A percentile compares a stretch with the other conserved stretches of the same genome.
Conservation (phyloP, 2,113 vertebrate species). For the Elaphurus davidianus region DNA sequence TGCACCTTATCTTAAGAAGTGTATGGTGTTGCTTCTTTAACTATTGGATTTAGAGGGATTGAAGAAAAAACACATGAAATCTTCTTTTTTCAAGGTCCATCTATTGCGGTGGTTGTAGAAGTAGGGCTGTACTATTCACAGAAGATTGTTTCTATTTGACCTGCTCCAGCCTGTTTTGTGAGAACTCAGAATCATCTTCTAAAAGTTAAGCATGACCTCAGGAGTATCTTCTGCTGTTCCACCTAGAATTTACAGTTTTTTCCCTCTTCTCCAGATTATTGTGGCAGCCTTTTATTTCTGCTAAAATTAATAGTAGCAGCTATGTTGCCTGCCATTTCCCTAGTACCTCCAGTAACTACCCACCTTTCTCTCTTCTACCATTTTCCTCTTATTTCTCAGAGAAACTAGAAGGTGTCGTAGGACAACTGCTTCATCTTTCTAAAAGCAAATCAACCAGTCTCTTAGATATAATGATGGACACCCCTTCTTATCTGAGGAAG, state of each 20-base stretch:
- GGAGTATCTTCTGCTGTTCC: neutral
- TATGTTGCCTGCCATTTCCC: neutral
- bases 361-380: neutral
- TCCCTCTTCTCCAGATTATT: neutral
- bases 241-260: neutral
- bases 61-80: neutral
- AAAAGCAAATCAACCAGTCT: neutral
- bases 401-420: neutral
- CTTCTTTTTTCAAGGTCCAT: neutral
- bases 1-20: neutral
- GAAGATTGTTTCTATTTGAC: neutral
- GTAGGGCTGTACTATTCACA: neutral
- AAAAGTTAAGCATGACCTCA: neutral
- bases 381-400: neutral
- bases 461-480: neutral
- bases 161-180: neutral
- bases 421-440: neutral
- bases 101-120: neutral
- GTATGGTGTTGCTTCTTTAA: neutral
- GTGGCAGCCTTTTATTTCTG: neutral
- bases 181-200: neutral
- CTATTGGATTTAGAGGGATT: neutral
- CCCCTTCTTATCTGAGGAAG: neutral
- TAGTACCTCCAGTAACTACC: neutral
- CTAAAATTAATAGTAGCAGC: neutral